Conservation (phyloP, 1,140 invertebrate species). For the Drosophila bifasciata region DNA sequence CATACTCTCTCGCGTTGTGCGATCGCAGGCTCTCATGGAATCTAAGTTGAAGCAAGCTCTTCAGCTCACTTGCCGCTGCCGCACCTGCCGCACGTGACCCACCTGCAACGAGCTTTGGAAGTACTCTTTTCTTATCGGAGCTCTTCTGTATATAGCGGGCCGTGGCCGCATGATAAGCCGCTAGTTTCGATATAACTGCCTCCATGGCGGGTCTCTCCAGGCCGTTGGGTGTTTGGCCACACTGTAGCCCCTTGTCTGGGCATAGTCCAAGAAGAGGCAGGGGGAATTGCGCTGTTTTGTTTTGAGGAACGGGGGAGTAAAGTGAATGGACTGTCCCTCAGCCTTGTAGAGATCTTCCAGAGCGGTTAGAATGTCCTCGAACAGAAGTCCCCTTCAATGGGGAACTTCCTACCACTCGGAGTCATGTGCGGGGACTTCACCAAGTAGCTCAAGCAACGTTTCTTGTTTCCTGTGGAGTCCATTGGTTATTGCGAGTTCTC, state of each 20-base stretch:
- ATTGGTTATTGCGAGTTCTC: background rate
- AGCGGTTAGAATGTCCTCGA: constrained; percentile 46
- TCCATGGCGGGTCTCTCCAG: constrained; percentile 84
- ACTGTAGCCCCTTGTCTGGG: constrained; percentile 48
- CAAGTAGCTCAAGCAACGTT: constrained; percentile 39
- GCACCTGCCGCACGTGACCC: background rate
- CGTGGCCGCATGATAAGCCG: constrained; percentile 86
- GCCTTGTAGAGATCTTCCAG: constrained; percentile 40
- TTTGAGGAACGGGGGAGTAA: constrained; percentile 12
- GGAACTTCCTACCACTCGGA: constrained; percentile 6
- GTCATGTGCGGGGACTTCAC: constrained; percentile 45
- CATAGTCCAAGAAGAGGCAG: constrained; percentile 43
- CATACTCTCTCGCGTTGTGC: constrained; percentile 41
- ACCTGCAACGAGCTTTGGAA: background rate
- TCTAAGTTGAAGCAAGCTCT: constrained; percentile 32
- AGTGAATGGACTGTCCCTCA: constrained; percentile 11
- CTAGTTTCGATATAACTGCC: constrained; percentile 85
- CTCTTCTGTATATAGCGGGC: constrained; percentile 63
- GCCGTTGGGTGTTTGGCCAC: constrained; percentile 69
- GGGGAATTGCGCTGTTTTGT: constrained; percentile 1
- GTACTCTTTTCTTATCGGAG: constrained; percentile 24
- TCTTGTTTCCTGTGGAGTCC: constrained; percentile 15
- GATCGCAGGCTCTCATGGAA: constrained; percentile 63
- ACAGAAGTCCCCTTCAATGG: constrained; percentile 35
- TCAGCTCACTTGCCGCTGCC: constrained; percentile 7